Conservation (phyloP, 2,113 vertebrate genomes). For the Paedocypris sp. region DNA sequence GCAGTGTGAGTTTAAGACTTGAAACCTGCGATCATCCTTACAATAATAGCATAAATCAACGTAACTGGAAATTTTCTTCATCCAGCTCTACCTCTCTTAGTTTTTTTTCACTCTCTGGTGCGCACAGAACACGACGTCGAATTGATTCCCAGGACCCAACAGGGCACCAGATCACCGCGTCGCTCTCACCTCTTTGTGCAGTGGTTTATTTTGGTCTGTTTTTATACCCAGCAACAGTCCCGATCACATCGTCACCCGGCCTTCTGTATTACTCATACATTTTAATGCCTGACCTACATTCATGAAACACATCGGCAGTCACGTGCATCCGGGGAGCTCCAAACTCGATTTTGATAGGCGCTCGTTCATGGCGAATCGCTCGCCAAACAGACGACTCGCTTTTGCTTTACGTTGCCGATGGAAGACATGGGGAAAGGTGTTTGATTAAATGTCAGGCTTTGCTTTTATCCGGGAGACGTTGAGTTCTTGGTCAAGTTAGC, state of each 20-base stretch:
- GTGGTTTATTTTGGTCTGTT: slow-evolving; percentile 38
- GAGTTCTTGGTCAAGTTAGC: slow-evolving; percentile 4
- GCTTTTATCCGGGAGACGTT: background rate
- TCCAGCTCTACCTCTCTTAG: no score
- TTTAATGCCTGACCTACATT: slow-evolving; percentile 67
- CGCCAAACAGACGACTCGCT: background rate
- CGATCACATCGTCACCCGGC: slow-evolving; percentile 51
- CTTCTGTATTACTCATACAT: slow-evolving; percentile 53
- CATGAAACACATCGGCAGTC: slow-evolving; percentile 38
- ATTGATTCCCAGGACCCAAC: slow-evolving; percentile 10
- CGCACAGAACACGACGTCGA: background rate
- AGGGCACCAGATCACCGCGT: slow-evolving; percentile 3
- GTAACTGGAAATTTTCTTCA: no score
- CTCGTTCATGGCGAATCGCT: slow-evolving; percentile 8
- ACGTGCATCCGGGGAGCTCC: slow-evolving; percentile 30
- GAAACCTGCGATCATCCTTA: no score
- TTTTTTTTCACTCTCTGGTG: background rate
- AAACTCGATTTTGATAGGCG: slow-evolving; percentile 27
- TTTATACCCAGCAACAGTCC: slow-evolving; percentile 38
- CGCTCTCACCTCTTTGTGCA: slow-evolving; percentile 23
- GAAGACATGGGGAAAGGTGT: background rate
- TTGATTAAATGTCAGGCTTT: background rate
- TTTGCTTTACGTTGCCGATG: background rate
- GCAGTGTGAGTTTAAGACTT: no score
- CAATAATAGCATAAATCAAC: no score